Conservation (phyloP, 2,797 vertebrate genomes). For the Gorsachius magnificus region DNA sequence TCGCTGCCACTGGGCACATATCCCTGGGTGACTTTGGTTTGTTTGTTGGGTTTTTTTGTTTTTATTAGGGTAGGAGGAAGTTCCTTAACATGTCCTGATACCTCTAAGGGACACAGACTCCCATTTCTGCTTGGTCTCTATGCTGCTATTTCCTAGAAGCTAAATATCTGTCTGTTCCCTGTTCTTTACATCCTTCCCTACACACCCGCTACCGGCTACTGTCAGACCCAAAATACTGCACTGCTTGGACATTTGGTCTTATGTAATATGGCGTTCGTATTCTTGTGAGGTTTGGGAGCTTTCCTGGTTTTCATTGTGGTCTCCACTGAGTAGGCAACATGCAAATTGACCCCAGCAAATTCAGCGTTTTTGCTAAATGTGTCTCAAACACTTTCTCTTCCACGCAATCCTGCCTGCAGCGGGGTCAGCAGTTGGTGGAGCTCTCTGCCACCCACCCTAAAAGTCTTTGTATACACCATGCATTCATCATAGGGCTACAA, state of each 20-base stretch:
- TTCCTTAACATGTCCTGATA: background rate
- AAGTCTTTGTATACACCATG: background rate
- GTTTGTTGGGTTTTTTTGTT: too few relatives aligned
- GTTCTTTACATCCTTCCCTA: background rate
- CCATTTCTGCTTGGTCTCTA: background rate
- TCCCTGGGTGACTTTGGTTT: background rate
- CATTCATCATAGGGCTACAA: background rate
- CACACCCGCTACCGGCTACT: background rate
- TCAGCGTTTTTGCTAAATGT: background rate
- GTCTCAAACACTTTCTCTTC: background rate
- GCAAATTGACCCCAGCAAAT: background rate
- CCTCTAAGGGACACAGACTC: background rate
- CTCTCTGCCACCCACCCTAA: background rate
- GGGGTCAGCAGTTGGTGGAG: background rate
- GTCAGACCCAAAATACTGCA: background rate
- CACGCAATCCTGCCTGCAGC: background rate
- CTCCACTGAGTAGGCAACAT: background rate
- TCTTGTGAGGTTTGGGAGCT: background rate
- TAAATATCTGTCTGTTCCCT: background rate
- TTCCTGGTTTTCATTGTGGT: background rate
- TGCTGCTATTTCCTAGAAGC: background rate
- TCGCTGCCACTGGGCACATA: background rate
- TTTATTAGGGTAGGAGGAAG: background rate
- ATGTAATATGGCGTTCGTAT: background rate
- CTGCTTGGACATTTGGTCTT: background rate